Conservation (phyloP, 2,888 invertebrate genomes). For the Exocentrus adspersus region DNA sequence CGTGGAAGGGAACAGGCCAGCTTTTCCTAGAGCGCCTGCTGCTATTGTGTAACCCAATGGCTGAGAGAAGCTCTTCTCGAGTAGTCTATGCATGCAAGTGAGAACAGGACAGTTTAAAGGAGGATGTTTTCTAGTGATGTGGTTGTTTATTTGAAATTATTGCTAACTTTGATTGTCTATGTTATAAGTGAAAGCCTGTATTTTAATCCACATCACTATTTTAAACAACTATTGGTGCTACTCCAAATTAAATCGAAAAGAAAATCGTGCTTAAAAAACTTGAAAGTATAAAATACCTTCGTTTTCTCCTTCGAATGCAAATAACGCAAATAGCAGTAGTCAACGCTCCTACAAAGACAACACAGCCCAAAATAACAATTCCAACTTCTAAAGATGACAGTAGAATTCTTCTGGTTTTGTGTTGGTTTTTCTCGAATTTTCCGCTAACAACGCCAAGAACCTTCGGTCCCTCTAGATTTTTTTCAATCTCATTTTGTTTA, state of each 20-base stretch:
- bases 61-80: slow-evolving; percentile 56
- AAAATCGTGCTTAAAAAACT: too few species aligned
- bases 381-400: slow-evolving; percentile 81
- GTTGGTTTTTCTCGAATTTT: slow-evolving; percentile 58
- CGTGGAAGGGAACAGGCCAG: slow-evolving; percentile 61
- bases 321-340: slow-evolving; percentile 82
- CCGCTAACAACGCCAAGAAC: slow-evolving; percentile 73
- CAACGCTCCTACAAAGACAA: slow-evolving; percentile 84
- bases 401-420: slow-evolving; percentile 61
- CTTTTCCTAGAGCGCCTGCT: slow-evolving; percentile 59
- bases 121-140: slow-evolving; percentile 14
- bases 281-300: slow-evolving; percentile 64
- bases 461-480: slow-evolving; percentile 71
- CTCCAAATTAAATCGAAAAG: too few species aligned
- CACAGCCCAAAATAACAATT: slow-evolving; percentile 81
- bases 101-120: slow-evolving; percentile 22
- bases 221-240: background rate
- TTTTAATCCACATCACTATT: too few species aligned
- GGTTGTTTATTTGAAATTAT: background rate
- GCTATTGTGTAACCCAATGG: slow-evolving; percentile 58
- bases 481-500: slow-evolving; percentile 70
- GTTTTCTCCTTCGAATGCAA: slow-evolving; percentile 71
- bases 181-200: too few species aligned
- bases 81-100: slow-evolving; percentile 47
- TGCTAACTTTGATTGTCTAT: too few species aligned